These are phyloP conservation scores for Drosophila tristis DNA, from an alignment of 1,140 invertebrate genomes.

Conservation along the genomic window DNA sequence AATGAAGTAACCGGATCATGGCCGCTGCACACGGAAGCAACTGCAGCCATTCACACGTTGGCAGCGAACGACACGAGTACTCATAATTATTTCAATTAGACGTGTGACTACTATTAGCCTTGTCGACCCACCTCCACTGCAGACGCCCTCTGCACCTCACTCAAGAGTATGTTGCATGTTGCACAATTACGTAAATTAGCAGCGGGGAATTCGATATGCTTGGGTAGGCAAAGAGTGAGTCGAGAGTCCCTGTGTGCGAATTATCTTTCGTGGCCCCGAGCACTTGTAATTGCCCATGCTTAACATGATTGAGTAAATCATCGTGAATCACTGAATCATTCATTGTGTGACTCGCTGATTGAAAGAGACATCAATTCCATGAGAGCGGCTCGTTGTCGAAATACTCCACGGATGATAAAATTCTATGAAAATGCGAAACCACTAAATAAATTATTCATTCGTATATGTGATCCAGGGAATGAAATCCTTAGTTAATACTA, in stretches of 20 bases:
- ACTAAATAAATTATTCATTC: neutral
- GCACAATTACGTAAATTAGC: slow-evolving; percentile 76
- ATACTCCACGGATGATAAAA: too few species aligned
- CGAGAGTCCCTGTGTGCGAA: slow-evolving; percentile 19
- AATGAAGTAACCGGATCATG: too few species aligned
- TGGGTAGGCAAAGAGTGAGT: slow-evolving; percentile 42
- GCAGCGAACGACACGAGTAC: too few species aligned
- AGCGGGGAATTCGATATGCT: slow-evolving; percentile 74
- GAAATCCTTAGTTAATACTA: too few species aligned
- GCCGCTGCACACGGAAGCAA: too few species aligned
- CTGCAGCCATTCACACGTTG: too few species aligned
- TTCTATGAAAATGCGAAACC: too few species aligned
- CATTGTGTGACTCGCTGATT: slow-evolving; percentile 1
- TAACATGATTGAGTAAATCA: slow-evolving; percentile 58
- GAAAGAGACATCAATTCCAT: neutral
- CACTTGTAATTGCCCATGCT: slow-evolving; percentile 64
- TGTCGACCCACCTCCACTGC: slow-evolving; percentile 20
- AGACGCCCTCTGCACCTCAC: neutral
- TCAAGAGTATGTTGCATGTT: slow-evolving; percentile 43
- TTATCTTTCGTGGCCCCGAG: slow-evolving; percentile 43
- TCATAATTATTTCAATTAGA: too few species aligned
- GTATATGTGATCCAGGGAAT: too few species aligned
- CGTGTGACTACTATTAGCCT: slow-evolving; percentile 47
- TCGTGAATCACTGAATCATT: slow-evolving; percentile 22
- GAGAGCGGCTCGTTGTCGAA: neutral